phyloP scores from a whole-genome alignment of 2,797 vertebrate species.

The Menidia menidia region DNA sequence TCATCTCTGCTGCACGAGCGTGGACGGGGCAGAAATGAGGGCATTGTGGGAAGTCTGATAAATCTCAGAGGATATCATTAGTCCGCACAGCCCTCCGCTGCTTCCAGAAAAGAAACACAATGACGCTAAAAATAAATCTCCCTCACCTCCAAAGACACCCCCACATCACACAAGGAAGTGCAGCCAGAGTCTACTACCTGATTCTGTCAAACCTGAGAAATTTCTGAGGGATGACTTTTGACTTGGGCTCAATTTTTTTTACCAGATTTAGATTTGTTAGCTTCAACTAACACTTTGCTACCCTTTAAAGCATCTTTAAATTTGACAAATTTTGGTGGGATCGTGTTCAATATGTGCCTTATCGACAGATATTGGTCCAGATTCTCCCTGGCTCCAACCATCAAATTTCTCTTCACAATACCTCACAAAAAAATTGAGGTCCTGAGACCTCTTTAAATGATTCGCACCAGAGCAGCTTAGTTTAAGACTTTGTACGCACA shows the following conservation, averaged over 20 bases:
- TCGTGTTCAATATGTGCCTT: too few relatives aligned
- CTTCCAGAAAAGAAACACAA: constrained; percentile 34
- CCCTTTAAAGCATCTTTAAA: too few relatives aligned
- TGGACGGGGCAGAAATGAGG: constrained; percentile 70
- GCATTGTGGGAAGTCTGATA: constrained; percentile 42
- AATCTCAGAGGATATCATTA: constrained; percentile 38
- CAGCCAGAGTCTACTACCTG: constrained; percentile 20
- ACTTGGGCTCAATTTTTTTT: neutral
- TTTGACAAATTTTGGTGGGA: too few relatives aligned
- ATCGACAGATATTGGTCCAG: too few relatives aligned
- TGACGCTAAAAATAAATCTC: constrained; percentile 55
- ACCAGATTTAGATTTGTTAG: too few relatives aligned
- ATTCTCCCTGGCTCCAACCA: too few relatives aligned
- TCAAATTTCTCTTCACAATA: too few relatives aligned
- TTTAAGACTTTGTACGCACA: too few relatives aligned
- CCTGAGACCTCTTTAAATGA: too few relatives aligned
- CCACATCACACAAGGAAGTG: constrained; percentile 22
- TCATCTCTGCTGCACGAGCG: constrained; percentile 23
- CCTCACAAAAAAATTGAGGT: too few relatives aligned
- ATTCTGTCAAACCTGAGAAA: constrained; percentile 24
- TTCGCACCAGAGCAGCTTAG: too few relatives aligned
- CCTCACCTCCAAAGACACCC: constrained; percentile 35
- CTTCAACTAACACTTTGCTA: too few relatives aligned
- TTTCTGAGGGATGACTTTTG: neutral
- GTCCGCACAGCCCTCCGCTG: constrained; percentile 38